A percentile compares a stretch with the other conserved stretches of the same genome.
These are phyloP conservation scores for Andrena bucephala DNA, from an alignment of 2,888 invertebrate species.

Conservation along the genomic window DNA sequence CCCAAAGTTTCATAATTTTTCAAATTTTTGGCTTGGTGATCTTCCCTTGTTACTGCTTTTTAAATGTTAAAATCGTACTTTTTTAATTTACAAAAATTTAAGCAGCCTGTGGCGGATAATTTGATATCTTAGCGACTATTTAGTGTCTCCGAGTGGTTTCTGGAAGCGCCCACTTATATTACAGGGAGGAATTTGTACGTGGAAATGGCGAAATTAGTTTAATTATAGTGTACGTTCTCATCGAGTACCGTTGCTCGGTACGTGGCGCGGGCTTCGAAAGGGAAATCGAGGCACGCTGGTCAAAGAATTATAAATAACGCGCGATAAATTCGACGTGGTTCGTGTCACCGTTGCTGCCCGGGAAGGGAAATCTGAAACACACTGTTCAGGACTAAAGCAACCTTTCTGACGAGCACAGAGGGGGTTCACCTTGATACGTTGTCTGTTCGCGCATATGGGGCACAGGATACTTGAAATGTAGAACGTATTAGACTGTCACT, in stretches of 20 bases:
- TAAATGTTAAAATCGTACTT: too few species aligned
- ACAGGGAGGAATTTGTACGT: neutral
- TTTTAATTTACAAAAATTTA: too few species aligned
- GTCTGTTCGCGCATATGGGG: neutral
- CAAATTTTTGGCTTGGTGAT: too few species aligned
- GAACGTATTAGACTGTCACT: constrained; percentile 20
- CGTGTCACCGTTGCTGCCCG: neutral
- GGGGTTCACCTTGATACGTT: constrained; percentile 46
- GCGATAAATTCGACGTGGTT: constrained; percentile 32
- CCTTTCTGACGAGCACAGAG: neutral
- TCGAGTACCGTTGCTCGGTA: neutral
- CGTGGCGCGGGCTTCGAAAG: constrained; percentile 12
- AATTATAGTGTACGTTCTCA: constrained; percentile 22
- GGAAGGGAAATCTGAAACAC: constrained; percentile 21
- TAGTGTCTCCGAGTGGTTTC: too few species aligned
- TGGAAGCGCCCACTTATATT: too few species aligned
- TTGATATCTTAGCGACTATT: too few species aligned
- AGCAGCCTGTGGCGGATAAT: too few species aligned
- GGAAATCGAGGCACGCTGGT: constrained; percentile 25
- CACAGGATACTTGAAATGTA: constrained; percentile 14
- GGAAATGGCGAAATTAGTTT: constrained; percentile 2
- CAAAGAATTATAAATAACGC: constrained; percentile 54
- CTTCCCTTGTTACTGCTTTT: too few species aligned
- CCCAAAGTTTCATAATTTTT: too few species aligned
- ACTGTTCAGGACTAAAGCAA: neutral